phyloP scores from a whole-genome alignment of 1,140 invertebrate genomes.

The Zaprionus kolodkinae region DNA sequence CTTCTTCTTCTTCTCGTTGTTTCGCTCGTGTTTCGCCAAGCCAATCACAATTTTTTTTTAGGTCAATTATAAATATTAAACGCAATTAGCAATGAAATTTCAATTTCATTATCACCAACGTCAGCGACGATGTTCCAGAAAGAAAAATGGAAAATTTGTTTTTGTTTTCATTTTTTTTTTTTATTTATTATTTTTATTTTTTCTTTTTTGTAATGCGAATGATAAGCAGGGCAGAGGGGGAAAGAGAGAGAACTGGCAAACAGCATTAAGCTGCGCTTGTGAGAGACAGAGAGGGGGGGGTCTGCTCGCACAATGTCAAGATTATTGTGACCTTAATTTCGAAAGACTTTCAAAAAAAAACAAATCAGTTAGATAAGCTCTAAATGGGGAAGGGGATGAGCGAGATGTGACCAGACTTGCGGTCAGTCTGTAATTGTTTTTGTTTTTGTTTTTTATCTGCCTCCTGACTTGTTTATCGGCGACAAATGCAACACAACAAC shows the following conservation, averaged over 20 bases:
- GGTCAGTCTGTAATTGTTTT: background rate
- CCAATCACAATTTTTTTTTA: slow-evolving; percentile 74
- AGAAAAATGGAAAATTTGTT: slow-evolving; percentile 20
- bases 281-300: background rate
- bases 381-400: background rate
- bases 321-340: slow-evolving; percentile 71
- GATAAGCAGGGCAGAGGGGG: slow-evolving; percentile 45
- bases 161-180: slow-evolving; percentile 19
- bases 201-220: slow-evolving; percentile 21
- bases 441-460: background rate
- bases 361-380: slow-evolving; percentile 34
- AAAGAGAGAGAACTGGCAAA: background rate
- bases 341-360: slow-evolving; percentile 49
- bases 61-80: slow-evolving; percentile 83
- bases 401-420: background rate
- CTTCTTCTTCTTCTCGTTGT: slow-evolving; percentile 25
- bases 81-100: slow-evolving; percentile 84
- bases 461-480: background rate
- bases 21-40: slow-evolving; percentile 38
- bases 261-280: too few relatives aligned
- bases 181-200: slow-evolving; percentile 20
- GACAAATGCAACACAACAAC: slow-evolving; percentile 15
- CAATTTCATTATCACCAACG: slow-evolving; percentile 80
- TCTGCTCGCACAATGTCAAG: slow-evolving; percentile 71
- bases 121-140: slow-evolving; percentile 26